Evolutionary conservation across 2,797 vertebrate species (phyloP).

Genomic region (Peromyscus attwateri): DNA sequence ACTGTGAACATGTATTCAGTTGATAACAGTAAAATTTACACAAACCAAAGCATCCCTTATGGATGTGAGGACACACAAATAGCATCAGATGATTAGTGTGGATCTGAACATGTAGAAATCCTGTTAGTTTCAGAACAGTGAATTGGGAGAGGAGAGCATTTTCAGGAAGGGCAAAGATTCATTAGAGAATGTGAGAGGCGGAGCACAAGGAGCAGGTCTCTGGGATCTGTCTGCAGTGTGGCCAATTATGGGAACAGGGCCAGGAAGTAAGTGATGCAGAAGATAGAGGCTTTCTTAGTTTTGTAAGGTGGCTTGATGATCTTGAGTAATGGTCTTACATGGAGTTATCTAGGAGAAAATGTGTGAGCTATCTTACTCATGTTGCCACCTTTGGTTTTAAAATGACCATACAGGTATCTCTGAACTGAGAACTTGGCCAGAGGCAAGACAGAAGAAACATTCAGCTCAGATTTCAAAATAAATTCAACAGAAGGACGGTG

Average conservation of each 20-base stretch:
- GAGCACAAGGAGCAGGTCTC: not conserved
- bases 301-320: not conserved
- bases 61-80: not conserved
- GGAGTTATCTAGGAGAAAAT: not conserved
- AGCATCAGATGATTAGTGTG: not conserved
- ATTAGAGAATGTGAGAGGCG: not conserved
- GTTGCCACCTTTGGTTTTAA: no score
- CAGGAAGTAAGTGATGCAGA: no score
- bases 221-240: not conserved
- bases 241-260: not conserved
- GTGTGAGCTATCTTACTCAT: not conserved
- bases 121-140: not conserved
- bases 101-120: not conserved
- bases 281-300: not conserved
- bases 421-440: not conserved
- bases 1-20: not conserved
- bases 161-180: not conserved
- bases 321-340: not conserved
- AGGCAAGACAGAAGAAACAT: not conserved
- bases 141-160: not conserved
- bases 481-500: not conserved
- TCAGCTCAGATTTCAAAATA: not conserved
- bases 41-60: not conserved
- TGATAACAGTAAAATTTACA: not conserved
- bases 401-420: not conserved